Percentiles rank a stretch among this genome's conserved stretches.
Conservation (phyloP, 2,888 invertebrate genomes). For the Pimpla rufipes region DNA sequence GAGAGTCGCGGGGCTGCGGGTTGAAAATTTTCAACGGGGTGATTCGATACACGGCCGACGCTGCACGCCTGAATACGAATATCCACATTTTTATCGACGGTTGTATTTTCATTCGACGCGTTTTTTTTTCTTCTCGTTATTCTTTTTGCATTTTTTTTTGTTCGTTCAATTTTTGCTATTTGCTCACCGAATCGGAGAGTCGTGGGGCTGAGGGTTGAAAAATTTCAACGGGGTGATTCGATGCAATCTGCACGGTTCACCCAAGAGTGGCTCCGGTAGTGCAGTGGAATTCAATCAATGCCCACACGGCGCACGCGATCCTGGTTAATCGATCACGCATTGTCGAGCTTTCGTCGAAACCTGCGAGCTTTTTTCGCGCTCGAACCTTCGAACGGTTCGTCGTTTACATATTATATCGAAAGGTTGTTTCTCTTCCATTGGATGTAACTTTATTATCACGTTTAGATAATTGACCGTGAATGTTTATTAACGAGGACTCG, state of each 20-base stretch:
- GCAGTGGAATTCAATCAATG: conserved; percentile 71
- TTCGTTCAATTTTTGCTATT: conserved; percentile 33
- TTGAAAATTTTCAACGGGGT: conserved; percentile 61
- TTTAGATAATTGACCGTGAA: no score
- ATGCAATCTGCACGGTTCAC: conserved; percentile 61
- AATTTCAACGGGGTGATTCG: conserved; percentile 51
- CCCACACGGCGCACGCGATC: conserved; percentile 49
- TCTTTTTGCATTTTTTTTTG: background rate
- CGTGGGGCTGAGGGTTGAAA: conserved; percentile 41
- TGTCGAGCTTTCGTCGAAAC: conserved; percentile 44
- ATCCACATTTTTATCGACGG: conserved; percentile 12
- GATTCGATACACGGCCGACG: no score
- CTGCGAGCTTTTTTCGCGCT: conserved; percentile 31
- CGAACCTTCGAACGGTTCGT: no score
- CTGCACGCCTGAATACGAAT: background rate
- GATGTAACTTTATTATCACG: no score
- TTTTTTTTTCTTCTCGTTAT: no score
- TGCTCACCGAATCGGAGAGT: conserved; percentile 31
- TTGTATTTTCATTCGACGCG: conserved; percentile 3
- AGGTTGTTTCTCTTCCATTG: no score
- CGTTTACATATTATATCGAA: no score
- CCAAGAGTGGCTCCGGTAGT: conserved; percentile 56
- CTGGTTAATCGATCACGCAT: conserved; percentile 53
- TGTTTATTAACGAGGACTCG: no score
- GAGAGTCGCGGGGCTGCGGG: background rate